A percentile compares a stretch with the other conserved stretches of the same genome.
Conservation (phyloP, 2,797 vertebrate species). For the Miichthys miiuy region DNA sequence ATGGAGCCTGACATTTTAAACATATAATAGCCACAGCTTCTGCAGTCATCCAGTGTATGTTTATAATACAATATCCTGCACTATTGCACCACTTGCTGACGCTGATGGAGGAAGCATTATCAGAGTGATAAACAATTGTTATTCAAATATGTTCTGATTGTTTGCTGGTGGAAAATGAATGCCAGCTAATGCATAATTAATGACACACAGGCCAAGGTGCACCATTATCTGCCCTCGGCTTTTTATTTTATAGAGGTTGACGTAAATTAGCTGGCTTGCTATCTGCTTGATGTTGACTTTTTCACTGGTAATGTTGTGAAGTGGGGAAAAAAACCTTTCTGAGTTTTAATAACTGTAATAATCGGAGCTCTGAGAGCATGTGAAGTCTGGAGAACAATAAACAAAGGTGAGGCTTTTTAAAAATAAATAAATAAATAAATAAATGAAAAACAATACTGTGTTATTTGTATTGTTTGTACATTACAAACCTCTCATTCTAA, state of each 20-base stretch:
- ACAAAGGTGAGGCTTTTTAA: not conserved
- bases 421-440: not conserved
- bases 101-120: not conserved
- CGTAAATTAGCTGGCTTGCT: not conserved
- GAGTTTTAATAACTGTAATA: constrained; percentile 24
- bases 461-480: constrained; percentile 8
- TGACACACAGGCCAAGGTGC: constrained; percentile 27
- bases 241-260: constrained; percentile 15
- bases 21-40: not conserved
- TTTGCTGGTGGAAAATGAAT: constrained; percentile 40
- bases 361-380: constrained; percentile 9
- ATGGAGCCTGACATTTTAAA: not conserved
- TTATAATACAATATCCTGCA: not conserved
- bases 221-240: constrained; percentile 17
- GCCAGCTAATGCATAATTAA: constrained; percentile 47
- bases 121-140: constrained; percentile 16
- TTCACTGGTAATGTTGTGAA: constrained; percentile 12
- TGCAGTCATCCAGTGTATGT: not conserved
- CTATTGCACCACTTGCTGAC: constrained; percentile 7
- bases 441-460: not conserved
- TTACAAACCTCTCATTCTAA: not conserved
- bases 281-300: constrained; percentile 30
- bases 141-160: constrained; percentile 32
- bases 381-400: not conserved
- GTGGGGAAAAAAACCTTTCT: not conserved